Conservation (phyloP, 2,113 vertebrate genomes). For the Tonatia bakeri region DNA sequence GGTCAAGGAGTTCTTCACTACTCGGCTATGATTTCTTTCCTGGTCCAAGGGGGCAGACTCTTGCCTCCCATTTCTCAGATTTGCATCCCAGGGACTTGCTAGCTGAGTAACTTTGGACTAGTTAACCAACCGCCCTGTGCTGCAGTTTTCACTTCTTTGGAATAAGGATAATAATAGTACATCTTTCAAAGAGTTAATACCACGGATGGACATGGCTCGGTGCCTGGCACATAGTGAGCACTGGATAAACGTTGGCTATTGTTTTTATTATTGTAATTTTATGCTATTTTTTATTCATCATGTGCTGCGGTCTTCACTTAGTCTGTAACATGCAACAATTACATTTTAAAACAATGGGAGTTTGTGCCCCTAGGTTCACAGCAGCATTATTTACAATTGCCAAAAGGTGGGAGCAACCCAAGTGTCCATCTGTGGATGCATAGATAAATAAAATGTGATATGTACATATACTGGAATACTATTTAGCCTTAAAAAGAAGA, state of each 20-base stretch:
- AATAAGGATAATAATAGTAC: background rate
- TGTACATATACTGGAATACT: background rate
- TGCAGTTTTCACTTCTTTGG: constrained; percentile 18
- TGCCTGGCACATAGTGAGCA: background rate
- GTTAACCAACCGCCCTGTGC: background rate
- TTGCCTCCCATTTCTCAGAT: background rate
- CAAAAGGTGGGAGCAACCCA: background rate
- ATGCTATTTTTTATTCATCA: background rate
- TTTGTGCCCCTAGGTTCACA: background rate
- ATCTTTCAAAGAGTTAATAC: background rate
- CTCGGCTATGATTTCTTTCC: background rate
- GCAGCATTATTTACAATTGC: background rate
- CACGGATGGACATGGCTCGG: background rate
- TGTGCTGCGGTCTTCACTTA: background rate
- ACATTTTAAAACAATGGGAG: background rate
- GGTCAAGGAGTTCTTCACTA: background rate
- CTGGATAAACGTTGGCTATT: background rate
- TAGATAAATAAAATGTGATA: background rate
- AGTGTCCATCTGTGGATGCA: background rate
- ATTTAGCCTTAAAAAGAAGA: background rate
- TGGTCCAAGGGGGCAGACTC: background rate
- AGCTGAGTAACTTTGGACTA: constrained; percentile 16
- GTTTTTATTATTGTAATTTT: constrained; percentile 1
- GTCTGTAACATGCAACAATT: background rate
- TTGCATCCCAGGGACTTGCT: background rate